Evolutionary conservation across 2,888 invertebrate genomes (phyloP), one percentile per base, ranked within the genome.

Genomic region (Leptinotarsa haldemani): DNA sequence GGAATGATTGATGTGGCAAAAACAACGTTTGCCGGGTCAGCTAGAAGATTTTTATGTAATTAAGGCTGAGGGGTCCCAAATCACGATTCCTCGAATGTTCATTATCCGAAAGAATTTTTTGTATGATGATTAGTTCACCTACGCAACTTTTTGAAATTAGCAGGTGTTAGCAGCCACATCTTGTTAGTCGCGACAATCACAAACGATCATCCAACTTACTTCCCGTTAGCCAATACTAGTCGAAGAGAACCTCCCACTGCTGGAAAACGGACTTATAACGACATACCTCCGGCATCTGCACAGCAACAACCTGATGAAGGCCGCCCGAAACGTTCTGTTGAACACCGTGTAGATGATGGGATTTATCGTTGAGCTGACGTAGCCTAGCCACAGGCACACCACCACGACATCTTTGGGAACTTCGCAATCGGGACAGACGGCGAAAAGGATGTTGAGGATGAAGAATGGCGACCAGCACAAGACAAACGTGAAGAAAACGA

Each of bases 391-490:
- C 3, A 97, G 90, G 83, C 95, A 96, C 68, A 94, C 92, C 83
- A 94, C 93, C 76, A 94, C 93, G 71, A 94, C 91, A 86, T 93
- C 91, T 40, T 91, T 90, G 79, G 95, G 94, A 16, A 95, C 94
- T 80, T 91, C 89, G 85, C 95, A 96, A 70, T 91, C 89, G 0
- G 95, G 94, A 83, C 96, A 97, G 40, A 95, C 92, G 22, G 96
- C 97, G 83, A 95, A 94, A 70, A 96, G 88, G 79, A 97, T 94
- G 87, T 97, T 97, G 73, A 96, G 90, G 69, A 95, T 90, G 88
- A 97, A 97, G 87, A 97, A 97, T 2, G 97, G 97, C 22, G 95
- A 93, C 97, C 97, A 97, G 85, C 97, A 97, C 13, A 97, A 88
- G 69, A 97, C 96, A 87, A 97, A 97, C 0, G 95, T 95, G 88